Evolutionary conservation across 2,797 vertebrate species (phyloP).

Genomic region (Tapirus indicus): DNA sequence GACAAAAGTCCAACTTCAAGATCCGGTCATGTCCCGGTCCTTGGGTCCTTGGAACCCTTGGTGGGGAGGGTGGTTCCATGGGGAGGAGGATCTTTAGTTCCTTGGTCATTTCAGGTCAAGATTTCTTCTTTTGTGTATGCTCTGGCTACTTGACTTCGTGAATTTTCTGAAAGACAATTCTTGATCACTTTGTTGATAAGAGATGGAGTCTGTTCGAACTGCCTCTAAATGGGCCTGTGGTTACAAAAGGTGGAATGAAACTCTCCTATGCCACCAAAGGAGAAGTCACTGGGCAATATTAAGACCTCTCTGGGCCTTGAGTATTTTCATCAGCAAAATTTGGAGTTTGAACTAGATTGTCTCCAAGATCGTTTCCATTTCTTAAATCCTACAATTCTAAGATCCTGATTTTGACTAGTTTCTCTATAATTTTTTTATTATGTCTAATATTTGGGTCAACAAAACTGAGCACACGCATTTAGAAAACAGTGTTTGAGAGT

Average conservation of each 20-base stretch:
- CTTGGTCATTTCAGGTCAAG: too few species aligned
- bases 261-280: background rate
- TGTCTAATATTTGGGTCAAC: constrained; percentile 39
- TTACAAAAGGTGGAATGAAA: background rate
- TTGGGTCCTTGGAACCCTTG: too few species aligned
- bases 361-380: constrained; percentile 1
- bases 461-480: constrained; percentile 33
- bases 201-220: too few species aligned
- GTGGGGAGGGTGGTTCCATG: too few species aligned
- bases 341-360: background rate
- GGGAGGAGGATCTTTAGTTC: too few species aligned
- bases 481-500: constrained; percentile 47
- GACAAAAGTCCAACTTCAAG: too few species aligned
- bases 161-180: too few species aligned
- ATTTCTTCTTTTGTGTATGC: too few species aligned
- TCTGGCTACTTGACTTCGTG: too few species aligned
- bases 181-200: too few species aligned
- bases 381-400: background rate
- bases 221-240: too few species aligned
- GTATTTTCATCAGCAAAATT: background rate
- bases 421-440: constrained; percentile 21
- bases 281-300: background rate
- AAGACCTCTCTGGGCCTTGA: background rate
- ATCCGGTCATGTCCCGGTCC: too few species aligned
- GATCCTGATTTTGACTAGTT: background rate